Percentiles rank a stretch among this genome's conserved stretches.
phyloP scores from a whole-genome alignment of 2,797 vertebrate species.

The Sternarchorhynchus goeldii region DNA sequence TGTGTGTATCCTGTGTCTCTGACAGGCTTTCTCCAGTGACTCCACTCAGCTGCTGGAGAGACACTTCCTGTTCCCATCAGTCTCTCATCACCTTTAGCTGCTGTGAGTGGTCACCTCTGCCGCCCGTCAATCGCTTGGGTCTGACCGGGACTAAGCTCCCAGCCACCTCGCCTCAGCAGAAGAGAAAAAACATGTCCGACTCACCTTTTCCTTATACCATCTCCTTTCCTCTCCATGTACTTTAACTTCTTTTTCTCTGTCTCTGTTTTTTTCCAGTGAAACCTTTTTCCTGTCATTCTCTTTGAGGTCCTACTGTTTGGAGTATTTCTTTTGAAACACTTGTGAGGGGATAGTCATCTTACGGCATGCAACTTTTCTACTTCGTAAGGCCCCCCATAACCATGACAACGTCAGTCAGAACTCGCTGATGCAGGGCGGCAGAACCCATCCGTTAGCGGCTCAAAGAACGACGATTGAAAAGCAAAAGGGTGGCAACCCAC shows the following conservation, averaged over 20 bases:
- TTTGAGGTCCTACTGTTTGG: not conserved
- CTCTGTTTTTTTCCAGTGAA: not conserved
- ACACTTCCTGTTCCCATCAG: constrained; percentile 46
- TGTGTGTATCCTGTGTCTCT: not conserved
- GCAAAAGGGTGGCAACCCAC: constrained; percentile 12
- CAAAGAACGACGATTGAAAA: not conserved
- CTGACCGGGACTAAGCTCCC: not conserved
- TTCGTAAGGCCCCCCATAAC: too few relatives aligned
- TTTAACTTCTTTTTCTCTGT: too few relatives aligned
- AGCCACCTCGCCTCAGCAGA: too few relatives aligned
- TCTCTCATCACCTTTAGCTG: constrained; percentile 40
- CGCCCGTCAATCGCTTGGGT: constrained; percentile 12
- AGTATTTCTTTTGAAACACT: too few relatives aligned
- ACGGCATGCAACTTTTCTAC: too few relatives aligned
- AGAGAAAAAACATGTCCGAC: too few relatives aligned
- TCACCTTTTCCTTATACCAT: too few relatives aligned
- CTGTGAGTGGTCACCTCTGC: constrained; percentile 18
- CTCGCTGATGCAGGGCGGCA: too few relatives aligned
- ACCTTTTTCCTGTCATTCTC: not conserved
- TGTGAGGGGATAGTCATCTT: too few relatives aligned
- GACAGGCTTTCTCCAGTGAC: constrained; percentile 9
- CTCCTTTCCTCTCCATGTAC: too few relatives aligned
- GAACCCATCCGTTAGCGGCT: too few relatives aligned
- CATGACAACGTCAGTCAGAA: too few relatives aligned
- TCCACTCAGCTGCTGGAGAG: constrained; percentile 38